These are phyloP conservation scores for Hemistola chrysoprasaria DNA, from an alignment of 2,888 invertebrate genomes.

Conservation along the genomic window DNA sequence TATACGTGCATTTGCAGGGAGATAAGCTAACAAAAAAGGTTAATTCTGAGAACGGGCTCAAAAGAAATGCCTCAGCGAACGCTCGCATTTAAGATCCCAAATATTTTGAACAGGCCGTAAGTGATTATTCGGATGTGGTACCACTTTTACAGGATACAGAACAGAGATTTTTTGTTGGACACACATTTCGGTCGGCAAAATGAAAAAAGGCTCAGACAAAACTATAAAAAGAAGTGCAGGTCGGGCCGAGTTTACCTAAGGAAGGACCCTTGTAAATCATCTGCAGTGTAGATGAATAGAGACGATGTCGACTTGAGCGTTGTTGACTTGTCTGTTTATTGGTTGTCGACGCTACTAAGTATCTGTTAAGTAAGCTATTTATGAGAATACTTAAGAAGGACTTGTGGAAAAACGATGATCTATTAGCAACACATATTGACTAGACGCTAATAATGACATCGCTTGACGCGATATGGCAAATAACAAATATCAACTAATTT, in stretches of 20 bases:
- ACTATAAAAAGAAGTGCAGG: conserved; percentile 78
- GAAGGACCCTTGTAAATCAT: conserved; percentile 82
- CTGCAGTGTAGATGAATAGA: conserved; percentile 72
- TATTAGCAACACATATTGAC: conserved; percentile 32
- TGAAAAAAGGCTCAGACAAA: conserved; percentile 74
- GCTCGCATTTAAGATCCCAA: conserved; percentile 71
- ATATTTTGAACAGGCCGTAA: conserved; percentile 79
- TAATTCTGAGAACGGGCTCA: conserved; percentile 64
- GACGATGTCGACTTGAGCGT: conserved; percentile 63
- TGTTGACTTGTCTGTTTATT: conserved; percentile 79
- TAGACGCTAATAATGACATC: conserved; percentile 10
- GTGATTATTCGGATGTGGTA: conserved; percentile 82
- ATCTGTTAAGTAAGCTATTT: conserved; percentile 73
- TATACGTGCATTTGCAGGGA: conserved; percentile 40
- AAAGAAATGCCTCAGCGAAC: conserved; percentile 63
- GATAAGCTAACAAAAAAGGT: conserved; percentile 46
- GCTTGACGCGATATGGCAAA: conserved; percentile 11
- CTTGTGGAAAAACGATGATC: conserved; percentile 37
- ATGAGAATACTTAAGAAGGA: conserved; percentile 60
- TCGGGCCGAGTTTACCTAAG: conserved; percentile 78
- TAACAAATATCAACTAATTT: conserved; percentile 11
- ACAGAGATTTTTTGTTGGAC: conserved; percentile 71
- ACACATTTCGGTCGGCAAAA: conserved; percentile 74
- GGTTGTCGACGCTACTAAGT: conserved; percentile 73
- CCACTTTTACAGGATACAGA: conserved; percentile 77